Percentiles rank a stretch among this genome's conserved stretches.
These are phyloP conservation scores for Coboldia fuscipes DNA, from an alignment of 1,140 invertebrate species.

Conservation along the genomic window DNA sequence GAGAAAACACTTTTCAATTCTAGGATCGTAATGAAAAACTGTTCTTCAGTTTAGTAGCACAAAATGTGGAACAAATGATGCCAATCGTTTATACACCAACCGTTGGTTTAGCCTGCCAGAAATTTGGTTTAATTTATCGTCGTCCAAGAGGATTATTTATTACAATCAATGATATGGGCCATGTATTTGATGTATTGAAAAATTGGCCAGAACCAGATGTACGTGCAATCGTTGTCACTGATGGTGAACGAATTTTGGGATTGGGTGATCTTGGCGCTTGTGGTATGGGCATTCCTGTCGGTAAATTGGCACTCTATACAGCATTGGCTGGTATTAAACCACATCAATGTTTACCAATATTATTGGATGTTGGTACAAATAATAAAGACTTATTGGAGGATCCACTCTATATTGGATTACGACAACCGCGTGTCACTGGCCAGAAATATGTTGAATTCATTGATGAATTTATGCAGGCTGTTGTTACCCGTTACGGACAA, in stretches of 20 bases:
- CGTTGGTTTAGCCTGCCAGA: conserved; percentile 90
- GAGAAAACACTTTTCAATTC: conserved; percentile 10
- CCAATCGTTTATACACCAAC: conserved; percentile 97
- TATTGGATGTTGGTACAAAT: conserved; percentile 83
- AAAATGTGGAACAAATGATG: conserved; percentile 90
- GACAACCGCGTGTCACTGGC: conserved; percentile 68
- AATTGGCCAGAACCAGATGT: conserved; percentile 89
- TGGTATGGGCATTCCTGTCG: conserved; percentile 80
- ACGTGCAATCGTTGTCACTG: conserved; percentile 82
- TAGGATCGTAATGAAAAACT: conserved; percentile 89
- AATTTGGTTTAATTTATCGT: conserved; percentile 86
- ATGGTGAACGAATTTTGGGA: conserved; percentile 86
- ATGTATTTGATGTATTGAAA: conserved; percentile 71
- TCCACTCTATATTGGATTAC: conserved; percentile 85
- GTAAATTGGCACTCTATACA: conserved; percentile 82
- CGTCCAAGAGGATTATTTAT: conserved; percentile 89
- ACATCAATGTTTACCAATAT: conserved; percentile 77
- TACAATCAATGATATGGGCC: conserved; percentile 89
- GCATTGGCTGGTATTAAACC: conserved; percentile 86
- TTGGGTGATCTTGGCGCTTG: conserved; percentile 85
- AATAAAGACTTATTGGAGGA: conserved; percentile 77
- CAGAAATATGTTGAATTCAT: conserved; percentile 84
- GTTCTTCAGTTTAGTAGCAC: conserved; percentile 80
- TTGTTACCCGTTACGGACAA: conserved; percentile 75
- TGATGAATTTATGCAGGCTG: conserved; percentile 95